Evolutionary conservation across 2,888 invertebrate species (phyloP), one percentile per base, ranked within the genome.

Genomic region (Leptinotarsa rubiginosa): DNA sequence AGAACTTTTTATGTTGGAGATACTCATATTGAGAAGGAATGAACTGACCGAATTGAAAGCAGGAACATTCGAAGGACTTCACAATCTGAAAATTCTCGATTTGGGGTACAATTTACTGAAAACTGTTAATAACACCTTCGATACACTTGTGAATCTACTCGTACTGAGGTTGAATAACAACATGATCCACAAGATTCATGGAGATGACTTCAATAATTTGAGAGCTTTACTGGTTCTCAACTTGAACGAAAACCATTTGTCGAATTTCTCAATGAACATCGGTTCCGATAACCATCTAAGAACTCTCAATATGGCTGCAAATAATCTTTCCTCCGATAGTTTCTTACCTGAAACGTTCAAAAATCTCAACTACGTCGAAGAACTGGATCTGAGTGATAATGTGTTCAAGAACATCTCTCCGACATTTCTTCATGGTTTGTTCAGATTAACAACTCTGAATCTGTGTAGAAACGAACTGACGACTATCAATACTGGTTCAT

Each of bases 391-490:
- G 31, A 81, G 80, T 47, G 66, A 79, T 22, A 86, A 87, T 71
- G 66, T 75, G 4, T 80, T 87, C 4, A 65, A 54, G 4, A 77
- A 80, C 13, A 78, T 87, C 10, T 81, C 83, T 47, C 80, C 81
- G 62, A 83, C 82, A 72, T 75, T 84, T n/a, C 83, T 87, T 49
- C 78, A 78, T 54, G 82, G 83, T 31, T 75, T 87, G 56, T 83
- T 83, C 47, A 77, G 76, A 49, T 70, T 88, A 4, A 77, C 82
- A 15, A 75, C 80, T 47, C 73, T 87, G 49, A 85, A 86, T 78
- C 77, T 87, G 13, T 82, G 84, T 1, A 68, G 77, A 49, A 87
- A 87, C 75, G 81, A 82, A 18, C 73, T 87, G 5, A 80, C 73
- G 1, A 79, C 83, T 72, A 77, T 87, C 10, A 80, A 83, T 70